These are phyloP conservation scores for Benthosema pterotum DNA, from an alignment of 2,797 vertebrate genomes.

Conservation along the genomic window DNA sequence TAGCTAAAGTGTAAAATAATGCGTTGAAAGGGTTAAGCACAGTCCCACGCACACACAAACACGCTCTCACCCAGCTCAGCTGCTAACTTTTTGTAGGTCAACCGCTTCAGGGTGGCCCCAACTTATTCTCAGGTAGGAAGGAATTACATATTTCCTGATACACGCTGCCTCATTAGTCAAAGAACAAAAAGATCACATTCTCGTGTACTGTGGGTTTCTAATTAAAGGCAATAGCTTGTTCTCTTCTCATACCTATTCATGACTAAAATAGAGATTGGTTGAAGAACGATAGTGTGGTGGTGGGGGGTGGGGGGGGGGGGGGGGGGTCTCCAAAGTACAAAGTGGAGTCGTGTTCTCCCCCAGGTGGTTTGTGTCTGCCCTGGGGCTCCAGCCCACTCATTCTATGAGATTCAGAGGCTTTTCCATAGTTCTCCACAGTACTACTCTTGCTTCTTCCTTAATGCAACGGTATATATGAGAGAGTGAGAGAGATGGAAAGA, in stretches of 20 bases:
- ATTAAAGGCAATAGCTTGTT: constrained; percentile 77
- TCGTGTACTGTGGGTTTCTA: constrained; percentile 66
- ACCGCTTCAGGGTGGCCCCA: constrained; percentile 72
- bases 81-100: constrained; percentile 76
- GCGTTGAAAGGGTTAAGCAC: too few species aligned
- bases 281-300: too few species aligned
- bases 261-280: constrained; percentile 69
- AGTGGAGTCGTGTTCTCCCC: constrained; percentile 68
- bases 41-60: not conserved
- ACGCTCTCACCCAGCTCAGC: constrained; percentile 27
- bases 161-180: constrained; percentile 72
- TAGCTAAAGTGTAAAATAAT: too few species aligned
- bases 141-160: constrained; percentile 67
- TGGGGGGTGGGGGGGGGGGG: too few species aligned
- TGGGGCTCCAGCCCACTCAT: constrained; percentile 57
- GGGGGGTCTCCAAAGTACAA: constrained; percentile 71
- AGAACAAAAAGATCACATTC: constrained; percentile 76
- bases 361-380: constrained; percentile 67
- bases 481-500: not conserved
- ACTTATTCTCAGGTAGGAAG: constrained; percentile 72
- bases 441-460: constrained; percentile 47
- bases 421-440: constrained; percentile 29
- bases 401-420: constrained; percentile 45
- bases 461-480: constrained; percentile 8
- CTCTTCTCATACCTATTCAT: constrained; percentile 79